Base-by-base conservation (phyloP, 1,140 invertebrate species). In the Panagrolaimus sp. region DNA sequence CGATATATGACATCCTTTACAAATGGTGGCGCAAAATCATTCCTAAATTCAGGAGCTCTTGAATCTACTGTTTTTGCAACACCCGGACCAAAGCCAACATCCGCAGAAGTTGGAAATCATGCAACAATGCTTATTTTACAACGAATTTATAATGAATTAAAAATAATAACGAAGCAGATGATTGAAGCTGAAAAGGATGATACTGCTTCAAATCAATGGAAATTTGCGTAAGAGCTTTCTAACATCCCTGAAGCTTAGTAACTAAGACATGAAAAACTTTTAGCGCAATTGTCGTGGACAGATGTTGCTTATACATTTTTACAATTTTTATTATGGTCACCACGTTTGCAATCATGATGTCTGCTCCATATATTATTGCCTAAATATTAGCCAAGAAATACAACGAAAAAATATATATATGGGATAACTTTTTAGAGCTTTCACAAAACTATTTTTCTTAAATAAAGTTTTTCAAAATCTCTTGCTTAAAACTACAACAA, bases 281-380 rank as follows among this genome's bases (percentile, higher is more conserved):
- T 38, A 38, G 32, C 9, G 85, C 86, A 8, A 85, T 85, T 83
- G 86, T 87, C 7, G 84, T 87, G 26, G 86, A 87, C 72, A 71
- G 86, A 17, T 72, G 86, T 12, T 86, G 86, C 74, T 76, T 87
- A 14, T 84, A 84, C 72, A 74, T 86, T 38, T 87, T 87, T 73
- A 77, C 84, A 10, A 71, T 83, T 10, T 83, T 86, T 47, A 85
- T 85, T 7, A 28, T 85, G 10, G 78, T 80, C 26, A 85, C 86
- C 0, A 85, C 86, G 1, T 68, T 83, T 45, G 81, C 76, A 38
- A 82, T 83, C 14, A 68, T 83, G 38, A 66, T 75, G 48, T 79
- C 81, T n/a, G 80, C 80, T 9, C 80, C 80, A 12, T 83, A 82
- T 67, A 62, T 82, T 24, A 68, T 75, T 15, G 75, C 75, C 17